Conservation (phyloP, 2,113 vertebrate species). For the Mobula hypostoma region DNA sequence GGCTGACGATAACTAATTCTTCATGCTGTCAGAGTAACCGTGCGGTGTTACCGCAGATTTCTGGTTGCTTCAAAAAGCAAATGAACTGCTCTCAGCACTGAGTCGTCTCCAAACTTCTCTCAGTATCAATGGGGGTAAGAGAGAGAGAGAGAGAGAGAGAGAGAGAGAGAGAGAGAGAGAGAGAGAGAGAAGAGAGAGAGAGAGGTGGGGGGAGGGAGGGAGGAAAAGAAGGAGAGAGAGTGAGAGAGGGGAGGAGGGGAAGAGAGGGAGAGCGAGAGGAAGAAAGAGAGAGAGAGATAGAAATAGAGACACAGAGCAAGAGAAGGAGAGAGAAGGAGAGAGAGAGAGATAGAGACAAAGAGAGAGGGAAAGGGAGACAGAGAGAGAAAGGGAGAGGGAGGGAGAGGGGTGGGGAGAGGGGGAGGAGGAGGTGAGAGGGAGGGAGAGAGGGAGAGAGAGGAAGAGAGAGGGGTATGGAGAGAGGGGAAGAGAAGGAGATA, state of each 20-base stretch:
- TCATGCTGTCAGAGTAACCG: conserved; percentile 1
- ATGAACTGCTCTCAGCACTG: conserved; percentile 17
- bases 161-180: neutral
- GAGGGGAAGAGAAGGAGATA: too few relatives aligned
- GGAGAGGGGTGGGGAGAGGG: too few relatives aligned
- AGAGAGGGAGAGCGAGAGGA: too few relatives aligned
- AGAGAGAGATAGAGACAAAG: too few relatives aligned
- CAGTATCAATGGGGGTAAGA: neutral
- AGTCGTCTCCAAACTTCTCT: neutral
- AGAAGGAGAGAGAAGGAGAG: neutral
- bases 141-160: too few relatives aligned
- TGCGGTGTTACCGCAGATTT: conserved; percentile 6
- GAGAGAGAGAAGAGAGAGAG: too few relatives aligned
- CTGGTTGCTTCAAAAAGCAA: neutral
- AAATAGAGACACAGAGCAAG: too few relatives aligned
- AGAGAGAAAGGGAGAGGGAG: too few relatives aligned
- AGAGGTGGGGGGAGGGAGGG: neutral
- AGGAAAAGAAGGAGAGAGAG: neutral
- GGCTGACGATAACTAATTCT: neutral
- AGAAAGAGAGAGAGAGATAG: too few relatives aligned
- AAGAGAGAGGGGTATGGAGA: neutral
- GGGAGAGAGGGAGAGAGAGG: neutral
- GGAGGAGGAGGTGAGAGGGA: neutral
- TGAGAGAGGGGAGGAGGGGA: too few relatives aligned
- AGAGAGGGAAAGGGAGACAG: too few relatives aligned